Percentiles rank a stretch among this genome's conserved stretches.
Evolutionary conservation across 2,888 invertebrate species (phyloP).

Genomic region (Apamea crenata): DNA sequence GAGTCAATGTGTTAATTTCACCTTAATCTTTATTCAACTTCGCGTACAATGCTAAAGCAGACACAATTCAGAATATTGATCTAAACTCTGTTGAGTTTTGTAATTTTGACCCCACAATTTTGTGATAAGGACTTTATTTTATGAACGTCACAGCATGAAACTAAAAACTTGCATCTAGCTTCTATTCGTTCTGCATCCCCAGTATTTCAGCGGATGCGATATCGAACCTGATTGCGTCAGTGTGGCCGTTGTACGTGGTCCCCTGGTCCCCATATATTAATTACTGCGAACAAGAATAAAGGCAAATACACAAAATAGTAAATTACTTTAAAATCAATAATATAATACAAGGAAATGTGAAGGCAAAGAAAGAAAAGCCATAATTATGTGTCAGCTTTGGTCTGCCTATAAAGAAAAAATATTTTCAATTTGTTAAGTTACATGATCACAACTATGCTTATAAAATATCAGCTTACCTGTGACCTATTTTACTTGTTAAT

Average conservation of each 20-base stretch:
- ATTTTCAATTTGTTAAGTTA: not conserved
- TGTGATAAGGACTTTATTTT: slow-evolving; percentile 3
- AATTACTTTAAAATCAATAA: not conserved
- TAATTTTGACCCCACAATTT: not conserved
- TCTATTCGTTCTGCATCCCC: not conserved
- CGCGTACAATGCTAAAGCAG: not conserved
- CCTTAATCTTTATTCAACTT: not conserved
- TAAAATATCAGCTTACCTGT: not conserved
- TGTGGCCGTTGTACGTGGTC: not conserved
- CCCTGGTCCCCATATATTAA: not conserved
- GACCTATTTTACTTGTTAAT: not conserved
- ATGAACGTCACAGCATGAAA: not conserved
- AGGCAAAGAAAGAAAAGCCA: not conserved
- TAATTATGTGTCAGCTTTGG: not conserved
- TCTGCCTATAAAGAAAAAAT: not conserved
- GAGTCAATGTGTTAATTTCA: too few relatives aligned
- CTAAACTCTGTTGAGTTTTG: not conserved
- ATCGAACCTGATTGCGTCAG: not conserved
- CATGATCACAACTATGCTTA: not conserved
- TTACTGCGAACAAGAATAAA: not conserved
- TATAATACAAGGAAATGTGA: not conserved
- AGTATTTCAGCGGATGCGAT: not conserved
- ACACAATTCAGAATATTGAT: too few relatives aligned
- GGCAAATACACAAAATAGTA: too few relatives aligned
- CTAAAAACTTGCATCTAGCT: not conserved